Base-by-base conservation (phyloP, 2,888 invertebrate genomes). In the Saturnia japonica region DNA sequence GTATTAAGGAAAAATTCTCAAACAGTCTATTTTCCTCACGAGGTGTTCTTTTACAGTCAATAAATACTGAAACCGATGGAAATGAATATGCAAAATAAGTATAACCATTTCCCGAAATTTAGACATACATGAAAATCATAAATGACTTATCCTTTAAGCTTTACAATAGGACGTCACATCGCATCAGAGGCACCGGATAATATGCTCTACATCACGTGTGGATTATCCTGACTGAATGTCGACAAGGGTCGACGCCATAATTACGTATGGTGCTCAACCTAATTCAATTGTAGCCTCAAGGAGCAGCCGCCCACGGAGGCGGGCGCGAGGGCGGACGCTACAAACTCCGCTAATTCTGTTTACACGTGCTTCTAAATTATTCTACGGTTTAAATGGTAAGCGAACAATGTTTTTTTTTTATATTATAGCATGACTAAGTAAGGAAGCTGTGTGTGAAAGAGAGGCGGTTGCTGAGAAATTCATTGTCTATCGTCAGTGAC, bases 281-380 rank as follows among this genome's bases (percentile, higher is more conserved):
- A 77, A 79, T 78, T 78, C 79, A 76, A 78, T 79, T 79, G 76
- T 77, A 73, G 67, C 74, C 68, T 80, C 68, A 74, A 80, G 80
- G 72, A 73, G 72, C 72, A 62, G 51, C 42, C 71, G 75, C 74
- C 77, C 75, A 78, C 74, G 78, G 54, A 11, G 6, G 14, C 43
- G 43, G 43, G 43, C 6, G 34, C 34, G 34, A 14, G 9, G 14
- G 6, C 43, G 14, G 78, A 4, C 28, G 28, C 75, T 72, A 73
- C 75, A 75, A 79, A 80, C 79, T 80, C 78, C 22, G 75, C 78
- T 80, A 80, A 80, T 80, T 40, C 40, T 64, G 64, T 64, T 64
- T 64, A 64, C 64, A 64, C 64, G 64, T 64, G n/a, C 64, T 40
- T 34, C 64, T 64, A 40, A 64, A 64, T 64, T 40, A 64, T 64